Evolutionary conservation across 2,797 vertebrate species (phyloP).

Genomic region (Aythya fuligula): DNA sequence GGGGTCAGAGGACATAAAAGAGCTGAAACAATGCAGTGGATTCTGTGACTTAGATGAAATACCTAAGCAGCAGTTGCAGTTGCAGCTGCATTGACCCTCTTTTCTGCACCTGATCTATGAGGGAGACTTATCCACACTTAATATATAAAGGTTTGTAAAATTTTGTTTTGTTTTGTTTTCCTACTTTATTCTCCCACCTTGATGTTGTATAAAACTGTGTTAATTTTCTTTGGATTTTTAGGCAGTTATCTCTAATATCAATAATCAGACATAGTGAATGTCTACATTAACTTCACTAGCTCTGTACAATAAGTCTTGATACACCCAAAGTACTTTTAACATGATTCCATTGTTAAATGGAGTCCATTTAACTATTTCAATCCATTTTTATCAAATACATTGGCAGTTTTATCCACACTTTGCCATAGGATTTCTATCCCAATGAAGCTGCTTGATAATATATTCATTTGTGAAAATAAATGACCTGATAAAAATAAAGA

Average conservation of each 20-base stretch:
- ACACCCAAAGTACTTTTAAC: constrained; percentile 13
- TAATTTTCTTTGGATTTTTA: constrained; percentile 1
- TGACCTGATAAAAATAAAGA: neutral
- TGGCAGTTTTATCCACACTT: neutral
- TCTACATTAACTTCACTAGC: neutral
- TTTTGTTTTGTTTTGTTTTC: neutral
- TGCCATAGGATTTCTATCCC: neutral
- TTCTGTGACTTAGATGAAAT: neutral
- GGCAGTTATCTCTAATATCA: neutral
- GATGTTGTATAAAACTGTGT: neutral
- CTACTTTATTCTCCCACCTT: neutral
- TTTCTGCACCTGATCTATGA: neutral
- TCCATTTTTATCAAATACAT: neutral
- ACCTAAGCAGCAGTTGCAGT: neutral
- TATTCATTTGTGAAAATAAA: neutral
- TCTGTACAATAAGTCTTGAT: neutral
- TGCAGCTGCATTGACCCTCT: neutral
- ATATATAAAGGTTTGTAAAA: neutral
- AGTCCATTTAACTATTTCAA: neutral
- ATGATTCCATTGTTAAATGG: neutral
- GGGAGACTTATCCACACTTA: neutral
- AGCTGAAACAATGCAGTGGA: neutral
- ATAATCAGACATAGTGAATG: neutral
- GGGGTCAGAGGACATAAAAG: neutral
- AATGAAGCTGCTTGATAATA: neutral